Percentiles rank a stretch among this genome's conserved stretches.
Conservation (phyloP, 2,113 vertebrate species). For the Catagonus wagneri region DNA sequence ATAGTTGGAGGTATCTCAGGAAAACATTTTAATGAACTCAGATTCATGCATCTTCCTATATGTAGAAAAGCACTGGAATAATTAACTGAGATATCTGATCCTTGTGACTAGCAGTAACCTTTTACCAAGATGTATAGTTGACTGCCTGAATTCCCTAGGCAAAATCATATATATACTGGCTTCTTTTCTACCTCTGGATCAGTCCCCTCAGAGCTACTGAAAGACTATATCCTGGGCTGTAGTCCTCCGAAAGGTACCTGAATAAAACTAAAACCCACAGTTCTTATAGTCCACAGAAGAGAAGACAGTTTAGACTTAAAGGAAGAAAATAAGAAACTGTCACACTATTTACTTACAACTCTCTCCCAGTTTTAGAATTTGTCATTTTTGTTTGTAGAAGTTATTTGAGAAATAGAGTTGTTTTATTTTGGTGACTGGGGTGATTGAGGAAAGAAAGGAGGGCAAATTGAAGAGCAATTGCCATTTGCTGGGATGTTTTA, state of each 20-base stretch:
- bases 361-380: background rate
- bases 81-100: background rate
- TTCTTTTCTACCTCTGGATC: background rate
- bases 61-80: background rate
- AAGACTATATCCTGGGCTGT: background rate
- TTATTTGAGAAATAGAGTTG: conserved; percentile 13
- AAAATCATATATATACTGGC: background rate
- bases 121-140: background rate
- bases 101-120: background rate
- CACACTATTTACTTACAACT: background rate
- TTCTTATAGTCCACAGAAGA: background rate
- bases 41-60: background rate
- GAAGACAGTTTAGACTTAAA: background rate
- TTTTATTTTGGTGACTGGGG: conserved; percentile 15
- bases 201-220: background rate
- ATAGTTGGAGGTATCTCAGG: background rate
- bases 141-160: background rate
- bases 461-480: conserved; percentile 26
- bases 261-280: background rate
- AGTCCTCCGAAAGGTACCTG: background rate
- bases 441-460: conserved; percentile 4
- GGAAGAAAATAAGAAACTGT: background rate
- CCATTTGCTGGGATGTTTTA: conserved; percentile 40
- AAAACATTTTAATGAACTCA: background rate
- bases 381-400: conserved; percentile 4